phyloP scores from a whole-genome alignment of 2,888 invertebrate species.

The Epiperipatus broadwayi region DNA sequence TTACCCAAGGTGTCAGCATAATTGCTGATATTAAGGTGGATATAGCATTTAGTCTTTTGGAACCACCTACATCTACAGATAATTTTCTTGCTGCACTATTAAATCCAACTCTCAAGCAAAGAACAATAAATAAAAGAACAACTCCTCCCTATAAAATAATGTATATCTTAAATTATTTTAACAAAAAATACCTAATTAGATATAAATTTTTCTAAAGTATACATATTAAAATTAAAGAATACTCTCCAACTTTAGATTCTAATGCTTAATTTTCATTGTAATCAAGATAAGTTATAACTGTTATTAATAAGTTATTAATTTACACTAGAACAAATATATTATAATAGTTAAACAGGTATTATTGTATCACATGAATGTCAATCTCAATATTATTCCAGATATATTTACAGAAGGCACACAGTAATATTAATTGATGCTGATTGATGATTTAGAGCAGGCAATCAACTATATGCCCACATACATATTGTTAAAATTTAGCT shows the following conservation, averaged over 20 bases:
- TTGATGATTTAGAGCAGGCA: too few relatives aligned
- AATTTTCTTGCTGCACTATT: constrained; percentile 30
- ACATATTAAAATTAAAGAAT: constrained; percentile 1
- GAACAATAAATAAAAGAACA: constrained; percentile 29
- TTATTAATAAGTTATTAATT: too few relatives aligned
- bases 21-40: constrained; percentile 30
- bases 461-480: too few relatives aligned
- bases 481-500: too few relatives aligned
- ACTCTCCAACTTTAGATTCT: too few relatives aligned
- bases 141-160: constrained; percentile 31
- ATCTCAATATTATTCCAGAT: too few relatives aligned
- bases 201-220: constrained; percentile 12
- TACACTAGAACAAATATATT: too few relatives aligned
- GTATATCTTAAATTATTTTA: constrained; percentile 18
- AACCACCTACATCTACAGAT: constrained; percentile 36
- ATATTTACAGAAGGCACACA: too few relatives aligned
- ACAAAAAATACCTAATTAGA: constrained; percentile 19
- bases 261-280: too few relatives aligned
- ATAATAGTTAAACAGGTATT: too few relatives aligned
- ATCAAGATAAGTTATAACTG: neutral
- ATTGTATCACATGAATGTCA: too few relatives aligned
- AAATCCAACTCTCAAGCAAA: constrained; percentile 30
- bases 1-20: constrained; percentile 30
- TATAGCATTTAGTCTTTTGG: constrained; percentile 33
- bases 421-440: too few relatives aligned